Conservation (phyloP, 64 coral and sea anemone genomes). For the Porites australiensis region DNA sequence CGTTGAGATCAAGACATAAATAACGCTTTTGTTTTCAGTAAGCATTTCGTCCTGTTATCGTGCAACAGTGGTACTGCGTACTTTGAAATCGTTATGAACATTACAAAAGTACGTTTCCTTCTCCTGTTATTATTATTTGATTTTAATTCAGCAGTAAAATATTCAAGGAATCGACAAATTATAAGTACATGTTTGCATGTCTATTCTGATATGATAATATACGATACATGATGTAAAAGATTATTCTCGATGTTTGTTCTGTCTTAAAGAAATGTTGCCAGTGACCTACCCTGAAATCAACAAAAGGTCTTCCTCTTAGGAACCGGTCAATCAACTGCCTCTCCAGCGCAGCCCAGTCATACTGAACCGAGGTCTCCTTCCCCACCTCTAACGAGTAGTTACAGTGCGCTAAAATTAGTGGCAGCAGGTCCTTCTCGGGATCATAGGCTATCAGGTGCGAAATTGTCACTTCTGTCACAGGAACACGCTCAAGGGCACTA, state of each 20-base stretch:
- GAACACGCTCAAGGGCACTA: conserved; percentile 14
- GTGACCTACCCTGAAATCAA: conserved; percentile 67
- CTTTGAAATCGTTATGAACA: too few species aligned
- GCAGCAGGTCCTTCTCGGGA: conserved; percentile 75
- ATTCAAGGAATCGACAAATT: too few species aligned
- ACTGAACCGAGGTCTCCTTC: conserved; percentile 73
- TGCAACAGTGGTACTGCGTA: too few species aligned
- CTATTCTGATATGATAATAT: too few species aligned
- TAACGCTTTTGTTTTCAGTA: too few species aligned
- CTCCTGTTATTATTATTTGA: too few species aligned
- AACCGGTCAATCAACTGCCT: conserved; percentile 91
- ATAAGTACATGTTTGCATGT: too few species aligned
- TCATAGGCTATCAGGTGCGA: conserved; percentile 81
- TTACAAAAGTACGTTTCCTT: too few species aligned
- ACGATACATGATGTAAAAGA: neutral
- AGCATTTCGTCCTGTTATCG: too few species aligned
- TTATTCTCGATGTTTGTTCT: neutral
- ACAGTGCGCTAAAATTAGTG: conserved; percentile 77
- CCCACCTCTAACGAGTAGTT: conserved; percentile 86
- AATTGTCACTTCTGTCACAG: conserved; percentile 44
- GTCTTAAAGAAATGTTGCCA: neutral
- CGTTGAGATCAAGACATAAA: too few species aligned
- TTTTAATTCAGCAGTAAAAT: too few species aligned
- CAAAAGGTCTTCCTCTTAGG: conserved; percentile 69
- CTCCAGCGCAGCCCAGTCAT: conserved; percentile 79